Base-by-base conservation (phyloP, 2,797 vertebrate species). In the Adelosebastes latens region DNA sequence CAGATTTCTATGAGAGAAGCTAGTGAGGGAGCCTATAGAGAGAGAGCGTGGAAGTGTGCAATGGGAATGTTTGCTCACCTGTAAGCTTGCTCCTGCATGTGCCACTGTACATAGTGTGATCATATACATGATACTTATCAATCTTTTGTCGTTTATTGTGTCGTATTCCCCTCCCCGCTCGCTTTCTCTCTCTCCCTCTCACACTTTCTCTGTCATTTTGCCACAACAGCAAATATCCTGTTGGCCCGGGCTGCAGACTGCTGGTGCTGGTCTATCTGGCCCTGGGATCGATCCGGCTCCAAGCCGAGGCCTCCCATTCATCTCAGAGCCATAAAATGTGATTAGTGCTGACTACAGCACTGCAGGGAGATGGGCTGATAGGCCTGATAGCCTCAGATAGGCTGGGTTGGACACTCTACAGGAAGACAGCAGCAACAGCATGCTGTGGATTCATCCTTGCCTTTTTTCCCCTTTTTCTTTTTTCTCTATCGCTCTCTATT, bases 151-250 rank as follows among this genome's bases (percentile, higher is more conserved):
- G 29, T 84, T 79, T 88, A 86, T 72, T 90, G 77, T 82, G 75
- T 81, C 36, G 31, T 55, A 78, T 78, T 79, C 24, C 68, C 46
- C 56, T 73, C 78, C 39, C 46, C 25, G 8, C 79, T 83, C 81
- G 42, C 29, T 82, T 77, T 81, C 75, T 83, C 82, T 90, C 75
- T 84, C 82, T 85, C 73, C 78, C 75, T 75, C 88, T 77, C 85
- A 83, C 88, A 85, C 78, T 81, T 86, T 91, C 87, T 88, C 90
- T 91, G 91, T 92, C 92, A 94, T 95, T 95, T 94, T 93, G 93
- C 95, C 94, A 96, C 93, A 96, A 96, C 97, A 98, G 97, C 97
- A 98, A 99, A 99, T 98, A 98, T 99, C 97, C 98, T 98, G 97
- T 97, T 96, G 96, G 95, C 94, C 93, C 90, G 82, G 93, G 90